phyloP scores from a whole-genome alignment of 2,888 invertebrate species.

The Pachliopta kotzebuea region DNA sequence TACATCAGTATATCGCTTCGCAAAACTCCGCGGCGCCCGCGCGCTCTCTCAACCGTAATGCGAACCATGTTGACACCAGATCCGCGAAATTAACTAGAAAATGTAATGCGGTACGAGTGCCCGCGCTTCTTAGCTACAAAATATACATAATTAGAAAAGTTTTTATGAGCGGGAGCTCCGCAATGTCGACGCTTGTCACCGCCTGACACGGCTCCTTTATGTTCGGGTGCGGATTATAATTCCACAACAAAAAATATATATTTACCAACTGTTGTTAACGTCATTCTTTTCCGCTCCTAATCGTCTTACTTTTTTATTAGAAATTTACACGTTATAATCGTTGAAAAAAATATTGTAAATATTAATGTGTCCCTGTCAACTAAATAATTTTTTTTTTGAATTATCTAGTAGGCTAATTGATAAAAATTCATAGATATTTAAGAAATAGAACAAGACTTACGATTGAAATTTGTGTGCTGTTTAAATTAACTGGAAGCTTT shows the following conservation, averaged over 20 bases:
- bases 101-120: constrained; percentile 64
- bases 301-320: constrained; percentile 2
- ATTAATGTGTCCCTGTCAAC: background rate
- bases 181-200: constrained; percentile 69
- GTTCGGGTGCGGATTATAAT: constrained; percentile 70
- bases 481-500: background rate
- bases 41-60: constrained; percentile 38
- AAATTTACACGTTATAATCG: constrained; percentile 4
- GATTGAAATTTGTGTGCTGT: too few species aligned
- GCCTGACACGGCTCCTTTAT: constrained; percentile 62
- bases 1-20: constrained; percentile 30
- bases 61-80: constrained; percentile 50
- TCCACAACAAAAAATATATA: constrained; percentile 67
- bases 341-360: background rate
- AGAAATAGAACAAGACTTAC: too few species aligned
- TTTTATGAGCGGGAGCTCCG: constrained; percentile 69
- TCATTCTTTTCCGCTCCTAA: constrained; percentile 19
- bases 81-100: constrained; percentile 70
- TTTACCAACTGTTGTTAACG: constrained; percentile 62
- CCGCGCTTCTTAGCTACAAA: constrained; percentile 69
- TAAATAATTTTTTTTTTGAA: background rate
- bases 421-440: background rate
- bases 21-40: constrained; percentile 41
- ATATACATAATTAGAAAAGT: constrained; percentile 80
- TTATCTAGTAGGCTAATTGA: background rate